Evolutionary conservation across 2,888 invertebrate genomes (phyloP).

Genomic region (Acronicta alni): DNA sequence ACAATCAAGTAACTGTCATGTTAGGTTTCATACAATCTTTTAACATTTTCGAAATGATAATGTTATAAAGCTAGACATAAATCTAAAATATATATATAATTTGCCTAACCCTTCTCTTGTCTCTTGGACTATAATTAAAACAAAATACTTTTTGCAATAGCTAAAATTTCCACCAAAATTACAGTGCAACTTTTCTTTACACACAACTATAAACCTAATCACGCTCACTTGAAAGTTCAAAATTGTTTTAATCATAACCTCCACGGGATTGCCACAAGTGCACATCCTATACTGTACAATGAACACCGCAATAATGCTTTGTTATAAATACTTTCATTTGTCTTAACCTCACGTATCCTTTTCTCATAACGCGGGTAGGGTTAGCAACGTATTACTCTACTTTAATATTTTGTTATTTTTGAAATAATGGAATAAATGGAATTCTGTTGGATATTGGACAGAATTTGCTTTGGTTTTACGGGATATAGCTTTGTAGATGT

Average conservation of each 20-base stretch:
- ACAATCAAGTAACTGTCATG: slow-evolving; percentile 24
- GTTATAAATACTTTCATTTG: slow-evolving; percentile 61
- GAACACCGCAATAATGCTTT: slow-evolving; percentile 49
- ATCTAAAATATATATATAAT: neutral
- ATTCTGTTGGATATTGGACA: slow-evolving; percentile 1
- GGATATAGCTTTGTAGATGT: neutral
- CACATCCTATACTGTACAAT: slow-evolving; percentile 18
- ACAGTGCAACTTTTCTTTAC: neutral
- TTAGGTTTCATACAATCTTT: slow-evolving; percentile 10
- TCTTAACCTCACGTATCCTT: slow-evolving; percentile 63
- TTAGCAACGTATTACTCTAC: slow-evolving; percentile 9
- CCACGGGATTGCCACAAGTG: slow-evolving; percentile 9
- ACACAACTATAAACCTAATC: slow-evolving; percentile 2
- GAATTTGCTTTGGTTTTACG: neutral
- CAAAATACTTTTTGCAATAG: neutral
- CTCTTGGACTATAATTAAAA: no score
- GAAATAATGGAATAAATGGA: slow-evolving; percentile 15
- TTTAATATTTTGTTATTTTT: slow-evolving; percentile 35
- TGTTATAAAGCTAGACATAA: neutral
- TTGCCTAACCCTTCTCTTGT: no score
- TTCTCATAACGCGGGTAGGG: slow-evolving; percentile 49
- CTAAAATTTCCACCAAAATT: neutral
- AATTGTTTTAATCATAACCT: slow-evolving; percentile 24
- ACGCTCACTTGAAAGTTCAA: neutral
- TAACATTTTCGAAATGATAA: slow-evolving; percentile 11